Evolutionary conservation across 2,888 invertebrate species (phyloP), one percentile per base, ranked within the genome.

Genomic region (Apodemia mormo): DNA sequence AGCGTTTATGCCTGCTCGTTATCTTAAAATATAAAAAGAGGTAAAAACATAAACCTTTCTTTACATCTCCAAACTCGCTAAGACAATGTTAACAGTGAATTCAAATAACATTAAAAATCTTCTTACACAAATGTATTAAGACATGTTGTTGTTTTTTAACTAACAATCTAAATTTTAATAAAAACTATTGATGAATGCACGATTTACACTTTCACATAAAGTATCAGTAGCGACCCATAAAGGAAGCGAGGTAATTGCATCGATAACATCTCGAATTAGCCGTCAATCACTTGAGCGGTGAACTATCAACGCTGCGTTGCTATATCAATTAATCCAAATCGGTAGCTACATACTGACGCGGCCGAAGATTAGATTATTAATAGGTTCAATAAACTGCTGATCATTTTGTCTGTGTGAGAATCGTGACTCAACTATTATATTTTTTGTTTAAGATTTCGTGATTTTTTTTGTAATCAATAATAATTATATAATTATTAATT

Each of bases 301-400:
- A 86, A 87, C 89, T 88, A 89, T 90, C 90, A 90, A 88, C 79
- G 76, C 76, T 69, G 58, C 78, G 78, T 78, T 79, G 83, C 84
- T 82, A 80, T 88, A 91, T 92, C 91, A 92, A 92, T 93, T 92
- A 92, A 88, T 86, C 84, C 84, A 85, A 88, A 92, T 90, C 91
- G 86, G 92, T 91, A 92, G 91, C 90, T 77, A 79, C 79, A 80
- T 79, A 84, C 82, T 80, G 85, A 85, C 86, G 84, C 81, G 81
- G 76, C 80, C 81, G 76, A 79, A 85, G 85, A 90, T 90, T 88
- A 85, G 80, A 83, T 86, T 88, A 90, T 86, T 90, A 90, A 90
- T 87, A 89, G 85, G 78, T 84, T 81, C 82, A 82, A 86, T 88
- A 85, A 87, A 87, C 82, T 80, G 82, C 82, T 81, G 79, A 85